A percentile compares a stretch with the other conserved stretches of the same genome.
These are phyloP conservation scores for Porites divaricata DNA, from an alignment of 92 coral and sea anemone species.

Conservation along the genomic window DNA sequence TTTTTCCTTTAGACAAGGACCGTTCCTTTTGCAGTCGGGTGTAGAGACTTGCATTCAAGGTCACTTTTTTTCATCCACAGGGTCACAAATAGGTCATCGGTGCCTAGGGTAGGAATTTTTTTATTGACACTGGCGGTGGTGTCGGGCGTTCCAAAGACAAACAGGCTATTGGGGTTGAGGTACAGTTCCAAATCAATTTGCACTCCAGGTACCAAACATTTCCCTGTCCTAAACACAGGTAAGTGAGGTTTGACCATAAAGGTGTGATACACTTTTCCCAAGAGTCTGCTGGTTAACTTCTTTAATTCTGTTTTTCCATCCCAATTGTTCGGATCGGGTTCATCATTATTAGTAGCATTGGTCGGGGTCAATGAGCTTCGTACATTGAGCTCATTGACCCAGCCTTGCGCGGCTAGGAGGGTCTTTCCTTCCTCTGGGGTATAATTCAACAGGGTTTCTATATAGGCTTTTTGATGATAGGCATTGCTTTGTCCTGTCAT, in stretches of 20 bases:
- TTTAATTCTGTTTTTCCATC: not conserved
- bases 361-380: constrained; percentile 8
- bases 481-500: constrained; percentile 30
- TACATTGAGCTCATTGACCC: not conserved
- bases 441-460: constrained; percentile 32
- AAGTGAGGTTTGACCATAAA: no score
- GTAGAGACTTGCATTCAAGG: no score
- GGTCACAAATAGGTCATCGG: not conserved
- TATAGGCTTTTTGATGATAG: constrained; percentile 16
- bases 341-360: not conserved
- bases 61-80: constrained; percentile 8
- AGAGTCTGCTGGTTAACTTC: not conserved
- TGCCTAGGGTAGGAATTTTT: not conserved
- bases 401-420: constrained; percentile 9
- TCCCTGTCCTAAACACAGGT: no score
- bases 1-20: not conserved
- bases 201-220: no score
- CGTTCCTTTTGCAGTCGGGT: no score
- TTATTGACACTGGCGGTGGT: not conserved
- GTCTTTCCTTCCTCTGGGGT: constrained; percentile 6
- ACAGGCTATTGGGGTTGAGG: constrained; percentile 1
- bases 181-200: no score
- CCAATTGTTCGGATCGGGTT: not conserved
- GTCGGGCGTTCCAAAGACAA: not conserved
- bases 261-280: not conserved